These are phyloP conservation scores for Oryzias sinensis DNA, from an alignment of 2,797 vertebrate species.

Conservation along the genomic window DNA sequence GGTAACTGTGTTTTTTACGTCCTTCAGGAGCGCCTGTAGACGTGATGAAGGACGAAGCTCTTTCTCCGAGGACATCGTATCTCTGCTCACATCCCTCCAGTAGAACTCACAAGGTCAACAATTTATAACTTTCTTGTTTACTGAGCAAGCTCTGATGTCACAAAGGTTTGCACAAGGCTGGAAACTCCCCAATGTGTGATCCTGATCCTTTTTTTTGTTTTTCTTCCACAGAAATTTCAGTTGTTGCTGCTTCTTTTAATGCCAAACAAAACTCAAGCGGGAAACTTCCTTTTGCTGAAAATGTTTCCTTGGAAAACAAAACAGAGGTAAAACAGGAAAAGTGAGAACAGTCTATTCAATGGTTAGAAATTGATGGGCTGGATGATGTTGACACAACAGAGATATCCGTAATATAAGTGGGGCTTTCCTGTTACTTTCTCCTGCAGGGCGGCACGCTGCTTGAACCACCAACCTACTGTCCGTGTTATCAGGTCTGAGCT, in stretches of 20 bases:
- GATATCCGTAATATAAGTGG: constrained; percentile 14
- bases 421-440: constrained; percentile 27
- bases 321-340: too few species aligned
- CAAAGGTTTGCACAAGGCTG: too few species aligned
- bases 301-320: neutral
- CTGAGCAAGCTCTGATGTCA: too few species aligned
- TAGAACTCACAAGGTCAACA: too few species aligned
- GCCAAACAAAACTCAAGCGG: constrained; percentile 3
- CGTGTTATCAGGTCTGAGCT: constrained; percentile 23
- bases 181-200: too few species aligned
- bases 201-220: too few species aligned
- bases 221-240: neutral
- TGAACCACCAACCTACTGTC: neutral
- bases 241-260: neutral
- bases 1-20: neutral
- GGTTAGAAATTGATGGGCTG: too few species aligned
- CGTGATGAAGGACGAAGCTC: too few species aligned
- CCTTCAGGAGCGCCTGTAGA: neutral
- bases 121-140: too few species aligned
- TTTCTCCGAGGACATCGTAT: too few species aligned
- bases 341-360: too few species aligned
- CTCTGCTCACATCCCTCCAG: too few species aligned
- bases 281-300: neutral
- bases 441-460: neutral
- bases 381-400: neutral